A percentile compares a stretch with the other conserved stretches of the same genome.
Conservation (phyloP, 1,140 invertebrate genomes). For the Psix sp. region DNA sequence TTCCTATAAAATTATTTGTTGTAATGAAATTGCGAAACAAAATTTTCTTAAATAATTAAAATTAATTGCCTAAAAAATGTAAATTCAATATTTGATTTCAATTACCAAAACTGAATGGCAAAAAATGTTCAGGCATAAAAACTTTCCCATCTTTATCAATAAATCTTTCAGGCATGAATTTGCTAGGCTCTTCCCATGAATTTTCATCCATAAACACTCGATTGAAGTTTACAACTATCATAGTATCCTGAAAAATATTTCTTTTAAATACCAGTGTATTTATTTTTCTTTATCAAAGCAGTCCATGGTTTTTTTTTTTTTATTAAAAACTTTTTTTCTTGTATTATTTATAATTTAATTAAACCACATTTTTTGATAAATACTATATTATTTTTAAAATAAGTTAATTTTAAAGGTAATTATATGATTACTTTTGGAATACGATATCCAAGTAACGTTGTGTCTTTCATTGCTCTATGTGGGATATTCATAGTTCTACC, state of each 20-base stretch:
- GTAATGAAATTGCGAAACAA: not conserved
- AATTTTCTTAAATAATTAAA: slow-evolving; percentile 76
- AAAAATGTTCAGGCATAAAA: slow-evolving; percentile 82
- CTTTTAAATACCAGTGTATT: slow-evolving; percentile 10
- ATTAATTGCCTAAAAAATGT: slow-evolving; percentile 88
- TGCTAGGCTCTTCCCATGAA: slow-evolving; percentile 83
- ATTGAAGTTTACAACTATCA: slow-evolving; percentile 89
- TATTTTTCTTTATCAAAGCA: no score
- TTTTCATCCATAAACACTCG: slow-evolving; percentile 83
- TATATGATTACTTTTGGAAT: slow-evolving; percentile 85
- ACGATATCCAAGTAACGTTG: slow-evolving; percentile 82
- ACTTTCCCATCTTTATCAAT: slow-evolving; percentile 82
- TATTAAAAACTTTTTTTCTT: no score
- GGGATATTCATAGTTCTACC: slow-evolving; percentile 87
- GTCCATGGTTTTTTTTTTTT: no score
- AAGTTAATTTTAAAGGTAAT: no score
- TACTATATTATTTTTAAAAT: not conserved
- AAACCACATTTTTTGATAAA: no score
- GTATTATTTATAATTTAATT: no score
- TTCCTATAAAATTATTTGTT: slow-evolving; percentile 75
- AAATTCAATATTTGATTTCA: no score
- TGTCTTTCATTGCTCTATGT: slow-evolving; percentile 85
- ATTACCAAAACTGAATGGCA: slow-evolving; percentile 86
- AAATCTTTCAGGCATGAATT: slow-evolving; percentile 88
- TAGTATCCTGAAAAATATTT: slow-evolving; percentile 82